Evolutionary conservation across 2,797 vertebrate species (phyloP).

Genomic region (Cyprinella venusta): DNA sequence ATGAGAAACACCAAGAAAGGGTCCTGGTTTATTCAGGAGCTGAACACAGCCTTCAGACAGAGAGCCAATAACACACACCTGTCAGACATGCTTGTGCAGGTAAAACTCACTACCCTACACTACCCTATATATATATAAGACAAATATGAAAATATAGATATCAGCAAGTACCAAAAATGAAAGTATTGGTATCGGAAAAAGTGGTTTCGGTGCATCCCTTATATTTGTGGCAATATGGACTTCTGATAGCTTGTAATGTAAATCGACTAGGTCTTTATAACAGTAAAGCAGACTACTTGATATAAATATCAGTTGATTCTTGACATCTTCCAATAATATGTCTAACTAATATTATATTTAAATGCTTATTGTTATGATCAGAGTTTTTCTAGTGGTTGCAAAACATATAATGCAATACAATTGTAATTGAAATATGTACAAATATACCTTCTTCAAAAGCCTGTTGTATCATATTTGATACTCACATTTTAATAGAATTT

Average conservation of each 20-base stretch:
- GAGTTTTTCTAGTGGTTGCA: background rate
- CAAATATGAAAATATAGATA: no score
- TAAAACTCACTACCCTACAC: slow-evolving; percentile 55
- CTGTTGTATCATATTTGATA: background rate
- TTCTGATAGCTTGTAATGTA: background rate
- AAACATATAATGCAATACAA: background rate
- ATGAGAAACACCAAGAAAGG: slow-evolving; percentile 96
- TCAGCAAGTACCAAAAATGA: no score
- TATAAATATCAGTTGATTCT: background rate
- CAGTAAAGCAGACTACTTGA: background rate
- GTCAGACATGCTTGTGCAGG: slow-evolving; percentile 95
- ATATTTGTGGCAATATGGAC: background rate
- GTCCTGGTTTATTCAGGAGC: slow-evolving; percentile 95
- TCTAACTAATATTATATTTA: no score
- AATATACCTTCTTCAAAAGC: background rate
- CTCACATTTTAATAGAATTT: background rate
- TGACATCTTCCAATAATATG: background rate
- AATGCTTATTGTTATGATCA: no score
- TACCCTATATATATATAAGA: no score
- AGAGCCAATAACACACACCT: slow-evolving; percentile 87
- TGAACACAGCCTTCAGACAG: slow-evolving; percentile 84
- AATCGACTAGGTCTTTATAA: no score
- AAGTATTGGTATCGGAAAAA: no score
- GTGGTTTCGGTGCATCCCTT: no score
- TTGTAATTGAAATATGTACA: background rate